Evolutionary conservation across 2,797 vertebrate genomes (phyloP).

Genomic region (Adrianichthys oophorus): DNA sequence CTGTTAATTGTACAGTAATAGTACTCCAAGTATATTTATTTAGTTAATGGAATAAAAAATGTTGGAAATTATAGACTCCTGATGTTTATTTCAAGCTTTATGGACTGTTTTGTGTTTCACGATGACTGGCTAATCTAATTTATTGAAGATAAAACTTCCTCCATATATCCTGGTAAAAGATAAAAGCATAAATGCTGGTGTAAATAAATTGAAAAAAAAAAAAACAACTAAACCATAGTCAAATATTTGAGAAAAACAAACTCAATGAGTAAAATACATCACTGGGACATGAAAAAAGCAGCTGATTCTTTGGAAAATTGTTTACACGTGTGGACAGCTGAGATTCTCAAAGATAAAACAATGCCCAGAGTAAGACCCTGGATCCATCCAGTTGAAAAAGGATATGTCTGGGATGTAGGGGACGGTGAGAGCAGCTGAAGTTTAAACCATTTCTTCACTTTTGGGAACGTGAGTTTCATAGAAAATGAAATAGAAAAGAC

Average conservation of each 20-base stretch:
- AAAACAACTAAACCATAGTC: too few relatives aligned
- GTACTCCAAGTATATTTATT: conserved; percentile 21
- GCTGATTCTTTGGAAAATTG: background rate
- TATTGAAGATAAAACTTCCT: background rate
- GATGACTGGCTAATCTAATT: too few relatives aligned
- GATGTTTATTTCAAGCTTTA: conserved; percentile 2
- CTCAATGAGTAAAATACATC: too few relatives aligned
- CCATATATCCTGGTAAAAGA: background rate
- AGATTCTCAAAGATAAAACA: background rate
- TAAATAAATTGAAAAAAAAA: too few relatives aligned
- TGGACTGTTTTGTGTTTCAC: background rate
- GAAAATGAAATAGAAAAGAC: background rate
- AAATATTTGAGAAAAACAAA: too few relatives aligned
- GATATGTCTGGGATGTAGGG: background rate
- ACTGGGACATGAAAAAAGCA: background rate
- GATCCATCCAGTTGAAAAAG: background rate
- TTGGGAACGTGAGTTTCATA: background rate
- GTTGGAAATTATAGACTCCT: conserved; percentile 29
- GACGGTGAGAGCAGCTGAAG: background rate
- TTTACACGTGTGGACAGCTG: background rate
- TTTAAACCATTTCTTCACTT: background rate
- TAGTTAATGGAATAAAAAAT: conserved; percentile 46
- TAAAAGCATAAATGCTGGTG: too few relatives aligned
- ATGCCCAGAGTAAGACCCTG: background rate
- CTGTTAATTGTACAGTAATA: conserved; percentile 31